Evolutionary conservation across 2,888 invertebrate species (phyloP).

Genomic region (Trissolcus brochymenae): DNA sequence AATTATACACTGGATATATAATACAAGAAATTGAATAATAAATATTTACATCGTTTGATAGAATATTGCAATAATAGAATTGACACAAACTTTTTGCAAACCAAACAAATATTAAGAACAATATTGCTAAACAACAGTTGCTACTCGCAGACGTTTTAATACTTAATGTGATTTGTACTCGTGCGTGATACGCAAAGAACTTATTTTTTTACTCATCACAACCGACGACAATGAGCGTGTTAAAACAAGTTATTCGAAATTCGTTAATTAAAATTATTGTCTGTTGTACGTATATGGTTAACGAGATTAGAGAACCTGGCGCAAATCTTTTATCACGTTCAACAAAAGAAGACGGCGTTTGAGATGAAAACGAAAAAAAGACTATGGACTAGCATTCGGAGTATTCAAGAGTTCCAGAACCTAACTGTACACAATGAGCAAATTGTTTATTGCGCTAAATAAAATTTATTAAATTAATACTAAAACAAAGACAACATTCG

Average conservation of each 20-base stretch:
- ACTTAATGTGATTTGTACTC: conserved; percentile 44
- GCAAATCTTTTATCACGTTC: too few relatives aligned
- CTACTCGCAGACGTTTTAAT: conserved; percentile 15
- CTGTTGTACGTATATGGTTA: not conserved
- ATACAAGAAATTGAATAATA: conserved; percentile 3
- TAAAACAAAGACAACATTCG: not conserved
- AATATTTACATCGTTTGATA: conserved; percentile 4
- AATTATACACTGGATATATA: too few relatives aligned
- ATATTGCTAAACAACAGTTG: not conserved
- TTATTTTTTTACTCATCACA: not conserved
- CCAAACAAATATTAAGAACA: too few relatives aligned
- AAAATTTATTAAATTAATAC: too few relatives aligned
- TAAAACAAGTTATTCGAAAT: not conserved
- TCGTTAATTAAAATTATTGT: conserved; percentile 22
- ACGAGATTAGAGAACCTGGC: too few relatives aligned
- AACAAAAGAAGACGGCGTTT: too few relatives aligned
- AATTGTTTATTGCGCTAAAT: conserved; percentile 7
- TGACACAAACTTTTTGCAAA: not conserved
- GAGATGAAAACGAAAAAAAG: too few relatives aligned
- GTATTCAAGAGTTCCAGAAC: not conserved
- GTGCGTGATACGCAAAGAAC: conserved; percentile 19
- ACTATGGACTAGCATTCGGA: conserved; percentile 13
- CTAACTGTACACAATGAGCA: conserved; percentile 10
- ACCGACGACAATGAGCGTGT: too few relatives aligned
- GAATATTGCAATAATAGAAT: conserved; percentile 10